A percentile compares a stretch with the other conserved stretches of the same genome.
Conservation (phyloP, 2,888 invertebrate species). For the Macropis europaea region DNA sequence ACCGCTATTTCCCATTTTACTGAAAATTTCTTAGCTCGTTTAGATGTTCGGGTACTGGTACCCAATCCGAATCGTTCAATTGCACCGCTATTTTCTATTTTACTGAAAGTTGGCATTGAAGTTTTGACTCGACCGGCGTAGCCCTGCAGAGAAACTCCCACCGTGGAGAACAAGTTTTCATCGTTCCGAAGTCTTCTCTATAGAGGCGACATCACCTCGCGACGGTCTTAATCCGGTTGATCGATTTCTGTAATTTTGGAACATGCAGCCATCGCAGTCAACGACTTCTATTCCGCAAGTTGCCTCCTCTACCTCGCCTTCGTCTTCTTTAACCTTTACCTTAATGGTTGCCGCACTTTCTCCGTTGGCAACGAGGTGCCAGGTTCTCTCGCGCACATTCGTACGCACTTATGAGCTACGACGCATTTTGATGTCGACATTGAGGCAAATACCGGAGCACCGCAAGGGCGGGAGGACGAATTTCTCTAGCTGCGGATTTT, state of each 20-base stretch:
- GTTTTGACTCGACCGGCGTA: no score
- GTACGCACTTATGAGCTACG: constrained; percentile 38
- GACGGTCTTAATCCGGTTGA: no score
- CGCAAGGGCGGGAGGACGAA: not conserved
- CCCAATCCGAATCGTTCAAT: not conserved
- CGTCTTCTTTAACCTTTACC: constrained; percentile 76
- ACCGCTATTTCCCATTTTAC: constrained; percentile 21
- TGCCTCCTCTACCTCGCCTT: constrained; percentile 32
- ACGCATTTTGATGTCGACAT: constrained; percentile 61
- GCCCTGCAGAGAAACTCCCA: no score
- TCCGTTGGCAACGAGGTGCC: constrained; percentile 67
- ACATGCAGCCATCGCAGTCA: no score
- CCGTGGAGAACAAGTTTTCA: no score
- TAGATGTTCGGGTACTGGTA: constrained; percentile 30
- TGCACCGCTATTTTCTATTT: constrained; percentile 13
- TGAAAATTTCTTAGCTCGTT: constrained; percentile 29
- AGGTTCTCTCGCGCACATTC: constrained; percentile 55
- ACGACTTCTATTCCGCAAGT: constrained; percentile 20
- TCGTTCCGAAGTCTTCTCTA: no score
- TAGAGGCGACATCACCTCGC: no score
- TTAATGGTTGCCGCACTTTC: constrained; percentile 77
- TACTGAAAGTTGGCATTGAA: constrained; percentile 21
- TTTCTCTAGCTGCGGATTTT: constrained; percentile 4
- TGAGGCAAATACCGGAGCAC: constrained; percentile 58
- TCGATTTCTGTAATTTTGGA: no score